Base-by-base conservation (phyloP, 2,888 invertebrate species). In the Ornithoptera priamus region DNA sequence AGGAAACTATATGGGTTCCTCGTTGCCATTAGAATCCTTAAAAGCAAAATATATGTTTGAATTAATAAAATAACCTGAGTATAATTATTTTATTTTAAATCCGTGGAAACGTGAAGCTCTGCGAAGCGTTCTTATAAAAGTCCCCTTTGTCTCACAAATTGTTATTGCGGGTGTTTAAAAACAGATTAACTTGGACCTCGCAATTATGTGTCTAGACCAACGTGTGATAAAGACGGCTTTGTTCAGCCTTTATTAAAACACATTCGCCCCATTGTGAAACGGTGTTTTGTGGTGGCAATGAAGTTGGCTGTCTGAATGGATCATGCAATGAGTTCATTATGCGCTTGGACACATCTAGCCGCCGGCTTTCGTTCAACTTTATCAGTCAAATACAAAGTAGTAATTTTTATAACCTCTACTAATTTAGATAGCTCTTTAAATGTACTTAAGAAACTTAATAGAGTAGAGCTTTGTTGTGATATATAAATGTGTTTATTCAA, bases 281-380 rank as follows among this genome's bases (percentile, higher is more conserved):
- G 72, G 69, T 72, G 73, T 72, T 67, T 71, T 71, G 69, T 67
- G 72, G 68, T 73, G 72, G 74, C 70, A 63, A 66, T 58, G 61
- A 70, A 67, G 70, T 71, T 74, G 75, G 79, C 76, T 74, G 79
- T 78, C 77, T 72, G 75, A 77, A 77, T 76, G 75, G 79, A 75
- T 81, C 80, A 76, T 80, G 80, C 81, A 84, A 84, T 82, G 79
- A 78, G 81, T 81, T 81, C 79, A 76, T 82, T 83, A 84, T 75
- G 77, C 76, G 74, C 75, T 78, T 80, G 79, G 77, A 79, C 81
- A 76, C 75, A 79, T 83, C 81, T 80, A 74, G 84, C 86, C 81
- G 71, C 71, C 74, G 84, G 86, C 80, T 77, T 75, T 73, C 74
- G 76, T 77, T 78, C 80, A 80, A 81, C 81, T 81, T 82, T 82